A percentile compares a stretch with the other conserved stretches of the same genome.
Evolutionary conservation across 1,140 invertebrate genomes (phyloP).

Genomic region (Papilio polytes): DNA sequence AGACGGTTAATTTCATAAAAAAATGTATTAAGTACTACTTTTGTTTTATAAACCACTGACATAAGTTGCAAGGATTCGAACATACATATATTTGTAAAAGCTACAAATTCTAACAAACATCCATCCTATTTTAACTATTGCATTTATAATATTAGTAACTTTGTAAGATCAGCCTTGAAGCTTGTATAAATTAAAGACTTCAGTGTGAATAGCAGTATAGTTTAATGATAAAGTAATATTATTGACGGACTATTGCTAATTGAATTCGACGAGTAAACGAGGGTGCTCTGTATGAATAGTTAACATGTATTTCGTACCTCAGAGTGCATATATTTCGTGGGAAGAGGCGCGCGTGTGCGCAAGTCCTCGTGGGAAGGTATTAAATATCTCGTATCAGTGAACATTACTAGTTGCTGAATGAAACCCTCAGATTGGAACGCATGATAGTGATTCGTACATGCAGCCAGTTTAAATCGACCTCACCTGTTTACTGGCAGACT

Average conservation of each 20-base stretch:
- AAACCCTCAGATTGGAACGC: conserved; percentile 65
- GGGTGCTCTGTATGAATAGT: neutral
- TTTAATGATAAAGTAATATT: too few species aligned
- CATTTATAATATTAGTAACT: too few species aligned
- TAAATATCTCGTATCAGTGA: conserved; percentile 72
- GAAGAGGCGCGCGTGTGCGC: conserved; percentile 64
- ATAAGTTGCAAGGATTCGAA: too few species aligned
- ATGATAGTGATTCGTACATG: conserved; percentile 66
- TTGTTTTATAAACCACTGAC: too few species aligned
- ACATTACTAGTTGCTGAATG: conserved; percentile 66
- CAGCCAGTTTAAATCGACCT: conserved; percentile 57
- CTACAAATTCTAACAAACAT: too few species aligned
- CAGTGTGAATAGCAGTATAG: too few species aligned
- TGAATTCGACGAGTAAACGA: neutral
- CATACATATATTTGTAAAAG: too few species aligned
- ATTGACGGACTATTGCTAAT: neutral
- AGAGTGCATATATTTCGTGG: conserved; percentile 21
- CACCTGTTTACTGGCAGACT: conserved; percentile 41
- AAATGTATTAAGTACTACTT: neutral
- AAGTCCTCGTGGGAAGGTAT: conserved; percentile 80
- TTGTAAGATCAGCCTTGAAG: too few species aligned
- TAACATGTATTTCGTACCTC: conserved; percentile 2
- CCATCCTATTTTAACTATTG: too few species aligned
- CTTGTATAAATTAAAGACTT: neutral
- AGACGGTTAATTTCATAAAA: neutral